Conservation (phyloP, 2,888 invertebrate species). For the Hofmannophila pseudospretella region DNA sequence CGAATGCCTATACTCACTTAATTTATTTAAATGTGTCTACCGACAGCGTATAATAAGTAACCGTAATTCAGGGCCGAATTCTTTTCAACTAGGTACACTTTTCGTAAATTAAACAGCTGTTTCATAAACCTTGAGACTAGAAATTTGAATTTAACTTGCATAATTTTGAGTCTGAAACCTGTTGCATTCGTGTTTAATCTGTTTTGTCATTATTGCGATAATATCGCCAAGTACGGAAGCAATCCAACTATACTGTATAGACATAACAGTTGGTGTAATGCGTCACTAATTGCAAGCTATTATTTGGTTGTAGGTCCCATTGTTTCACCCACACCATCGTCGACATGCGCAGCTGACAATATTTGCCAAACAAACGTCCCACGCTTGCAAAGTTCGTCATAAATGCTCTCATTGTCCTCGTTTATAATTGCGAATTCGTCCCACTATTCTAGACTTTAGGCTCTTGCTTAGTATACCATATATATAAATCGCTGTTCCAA, state of each 20-base stretch:
- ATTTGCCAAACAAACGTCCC: constrained; percentile 41
- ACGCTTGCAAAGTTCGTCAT: constrained; percentile 31
- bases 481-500: too few species aligned
- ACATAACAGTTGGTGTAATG: constrained; percentile 34
- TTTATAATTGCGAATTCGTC: constrained; percentile 31
- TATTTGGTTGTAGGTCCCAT: constrained; percentile 30
- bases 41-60: constrained; percentile 23
- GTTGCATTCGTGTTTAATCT: constrained; percentile 34
- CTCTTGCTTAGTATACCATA: background rate
- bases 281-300: constrained; percentile 34
- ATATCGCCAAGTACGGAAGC: constrained; percentile 10
- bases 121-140: constrained; percentile 2
- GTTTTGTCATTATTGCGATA: constrained; percentile 19
- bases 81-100: constrained; percentile 11
- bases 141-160: background rate
- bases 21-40: constrained; percentile 57
- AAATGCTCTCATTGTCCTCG: constrained; percentile 46
- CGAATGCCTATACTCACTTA: constrained; percentile 43
- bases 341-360: constrained; percentile 20
- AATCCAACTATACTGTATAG: constrained; percentile 7
- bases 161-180: background rate
- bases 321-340: constrained; percentile 39
- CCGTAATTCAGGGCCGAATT: constrained; percentile 49
- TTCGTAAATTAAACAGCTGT: constrained; percentile 5
- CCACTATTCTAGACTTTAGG: constrained; percentile 25